Evolutionary conservation across 2,888 invertebrate species (phyloP), one percentile per base, ranked within the genome.

Genomic region (Druceiella hillmani): DNA sequence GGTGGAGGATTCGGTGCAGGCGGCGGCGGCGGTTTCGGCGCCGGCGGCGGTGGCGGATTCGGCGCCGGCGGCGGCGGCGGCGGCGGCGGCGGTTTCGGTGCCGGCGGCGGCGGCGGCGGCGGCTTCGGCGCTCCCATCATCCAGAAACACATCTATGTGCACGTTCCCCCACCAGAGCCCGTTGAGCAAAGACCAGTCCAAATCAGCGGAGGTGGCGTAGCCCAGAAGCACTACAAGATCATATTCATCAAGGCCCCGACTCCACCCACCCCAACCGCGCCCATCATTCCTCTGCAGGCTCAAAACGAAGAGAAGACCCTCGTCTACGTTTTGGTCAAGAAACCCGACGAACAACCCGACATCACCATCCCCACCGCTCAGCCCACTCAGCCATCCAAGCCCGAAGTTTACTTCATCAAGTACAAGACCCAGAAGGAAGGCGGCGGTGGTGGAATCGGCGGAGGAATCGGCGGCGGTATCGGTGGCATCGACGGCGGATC

Each of bases 231-330:
- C 68, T 84, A 87, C 78, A 86, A 86, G 64, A 87, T 87, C 66
- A 85, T 87, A 74, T 86, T 87, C 79, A 86, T 87, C 68, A 86
- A 86, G 73, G 85, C 86, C 44, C 86, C 86, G 40, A 79, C 84
- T 49, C 78, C 83, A 49, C 83, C 83, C 55, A 80, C 83, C 38
- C 84, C 84, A 41, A 79, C 83, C 46, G 83, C 81, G 0, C 85
- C 85, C 54, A 74, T 81, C 52, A 82, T 85, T 57, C 84, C 84
- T 51, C 74, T 79, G 32, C 78, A 81, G 52, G 77, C 79, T 47
- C 83, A 83, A 54, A 81, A 83, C 67, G 81, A 83, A 58, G 82
- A 83, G 65, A 86, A 85, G 74, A 86, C 85, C 52, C 75, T 86
- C 52, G 84, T 86, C 61, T 87, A 87, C 75, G 87, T 87, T 37